These are phyloP conservation scores for Tauraco hartlaubi DNA, from an alignment of 2,797 vertebrate genomes.

Conservation along the genomic window DNA sequence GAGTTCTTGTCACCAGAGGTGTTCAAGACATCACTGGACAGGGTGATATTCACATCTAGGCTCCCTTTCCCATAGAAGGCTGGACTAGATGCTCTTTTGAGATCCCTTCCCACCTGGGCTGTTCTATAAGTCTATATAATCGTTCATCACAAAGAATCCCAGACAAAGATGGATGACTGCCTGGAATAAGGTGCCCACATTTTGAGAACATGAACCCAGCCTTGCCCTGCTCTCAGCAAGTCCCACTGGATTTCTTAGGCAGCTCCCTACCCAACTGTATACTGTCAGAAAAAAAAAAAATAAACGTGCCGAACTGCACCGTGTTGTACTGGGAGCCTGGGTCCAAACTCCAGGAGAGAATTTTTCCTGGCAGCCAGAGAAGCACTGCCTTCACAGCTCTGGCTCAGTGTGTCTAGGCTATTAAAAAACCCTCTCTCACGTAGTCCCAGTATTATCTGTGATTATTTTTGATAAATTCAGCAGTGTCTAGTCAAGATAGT, in stretches of 20 bases:
- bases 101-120: not conserved
- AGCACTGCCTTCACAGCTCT: not conserved
- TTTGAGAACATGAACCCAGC: not conserved
- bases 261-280: not conserved
- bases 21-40: not conserved
- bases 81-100: not conserved
- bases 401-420: not conserved
- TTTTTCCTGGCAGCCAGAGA: not conserved
- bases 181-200: not conserved
- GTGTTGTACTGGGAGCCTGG: not conserved
- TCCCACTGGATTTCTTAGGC: not conserved
- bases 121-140: not conserved
- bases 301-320: not conserved
- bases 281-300: not conserved
- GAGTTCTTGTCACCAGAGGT: not conserved
- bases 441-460: not conserved
- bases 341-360: not conserved
- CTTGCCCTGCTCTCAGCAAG: not conserved
- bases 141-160: not conserved
- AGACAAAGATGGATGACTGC: not conserved
- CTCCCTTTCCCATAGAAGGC: not conserved
- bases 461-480: conserved; percentile 8
- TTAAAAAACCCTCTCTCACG: not conserved
- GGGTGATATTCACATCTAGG: not conserved
- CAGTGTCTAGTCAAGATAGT: not conserved